A percentile compares a stretch with the other conserved stretches of the same genome.
Conservation (phyloP, 2,797 vertebrate species). For the Zalophus californianus region DNA sequence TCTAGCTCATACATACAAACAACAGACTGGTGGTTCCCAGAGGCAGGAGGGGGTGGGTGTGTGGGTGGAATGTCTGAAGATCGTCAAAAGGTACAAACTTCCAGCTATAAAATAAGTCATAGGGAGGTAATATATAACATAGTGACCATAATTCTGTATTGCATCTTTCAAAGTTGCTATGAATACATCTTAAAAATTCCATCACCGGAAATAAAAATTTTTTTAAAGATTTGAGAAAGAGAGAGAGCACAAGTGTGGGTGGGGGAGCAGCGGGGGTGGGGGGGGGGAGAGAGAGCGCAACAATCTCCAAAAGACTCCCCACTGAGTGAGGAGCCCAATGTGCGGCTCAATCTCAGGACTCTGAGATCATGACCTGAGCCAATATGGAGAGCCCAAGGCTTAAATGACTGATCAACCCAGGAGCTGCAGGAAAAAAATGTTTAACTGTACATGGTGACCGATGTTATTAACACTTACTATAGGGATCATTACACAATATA, state of each 20-base stretch:
- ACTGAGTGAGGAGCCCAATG: background rate
- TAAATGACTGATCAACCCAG: background rate
- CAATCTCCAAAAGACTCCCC: background rate
- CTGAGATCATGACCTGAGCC: background rate
- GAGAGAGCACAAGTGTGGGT: background rate
- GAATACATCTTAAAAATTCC: background rate
- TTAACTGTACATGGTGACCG: background rate
- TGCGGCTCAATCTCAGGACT: background rate
- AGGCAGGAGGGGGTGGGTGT: background rate
- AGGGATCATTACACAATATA: background rate
- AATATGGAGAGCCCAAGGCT: background rate
- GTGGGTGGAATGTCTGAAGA: background rate
- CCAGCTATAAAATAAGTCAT: background rate
- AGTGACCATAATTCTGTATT: no score
- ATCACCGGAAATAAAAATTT: background rate
- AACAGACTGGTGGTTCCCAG: background rate
- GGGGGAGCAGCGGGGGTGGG: no score
- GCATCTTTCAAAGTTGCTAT: background rate
- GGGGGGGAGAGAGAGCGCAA: background rate
- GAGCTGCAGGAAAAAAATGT: background rate
- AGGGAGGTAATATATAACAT: background rate
- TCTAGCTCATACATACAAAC: background rate
- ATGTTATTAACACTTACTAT: background rate
- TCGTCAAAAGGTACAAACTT: background rate
- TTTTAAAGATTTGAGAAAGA: background rate